Evolutionary conservation across 2,113 vertebrate species (phyloP), one percentile per base, ranked within the genome.

Genomic region (Paramisgurnus dabryanus): DNA sequence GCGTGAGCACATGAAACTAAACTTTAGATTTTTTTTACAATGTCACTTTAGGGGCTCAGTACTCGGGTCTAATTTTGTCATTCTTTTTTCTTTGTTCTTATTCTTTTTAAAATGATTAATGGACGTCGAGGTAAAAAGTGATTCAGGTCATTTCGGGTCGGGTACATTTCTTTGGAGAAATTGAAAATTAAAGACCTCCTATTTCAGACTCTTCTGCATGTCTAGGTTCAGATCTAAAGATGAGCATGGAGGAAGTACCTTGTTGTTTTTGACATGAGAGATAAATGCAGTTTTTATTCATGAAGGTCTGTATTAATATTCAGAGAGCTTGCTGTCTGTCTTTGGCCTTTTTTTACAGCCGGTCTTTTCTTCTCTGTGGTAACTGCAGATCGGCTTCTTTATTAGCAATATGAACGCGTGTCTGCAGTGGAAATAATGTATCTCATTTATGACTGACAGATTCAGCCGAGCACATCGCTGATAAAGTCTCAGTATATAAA

Each of bases 301-400:
- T 45, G 47, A 67, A 53, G 22, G 45, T 65, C 18, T 6, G 15
- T 41, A 75, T 64, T 82, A 71, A 27, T 80, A 40, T 34, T 77
- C 82, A 72, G 58, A 39, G 66, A 27, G 27, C 15, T 47, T 68
- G 18, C 47, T 50, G 11, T 73, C 55, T 53, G 34, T 15, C 63
- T 66, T n/a, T n/a, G n/a, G n/a, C n/a, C n/a, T n/a, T 67, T 66
- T 40, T 45, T 43, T 18, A 57, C 57, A 45, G n/a, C 71, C 6
- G n/a, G 22, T 27, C 61, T 74, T 2, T 27, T 66, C 40, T 6
- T 6, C 7, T 61, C 15, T 34, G 12, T 40, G 7, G 55, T 45
- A 61, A 49, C 58, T 84, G 78, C 78, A 88, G 83, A 88, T 87
- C 78, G 60, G 70, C 82, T 73, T 85, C 45, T 55, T 86, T 84